These are phyloP conservation scores for Drosophila yooni DNA, from an alignment of 2,888 invertebrate genomes.

Conservation along the genomic window DNA sequence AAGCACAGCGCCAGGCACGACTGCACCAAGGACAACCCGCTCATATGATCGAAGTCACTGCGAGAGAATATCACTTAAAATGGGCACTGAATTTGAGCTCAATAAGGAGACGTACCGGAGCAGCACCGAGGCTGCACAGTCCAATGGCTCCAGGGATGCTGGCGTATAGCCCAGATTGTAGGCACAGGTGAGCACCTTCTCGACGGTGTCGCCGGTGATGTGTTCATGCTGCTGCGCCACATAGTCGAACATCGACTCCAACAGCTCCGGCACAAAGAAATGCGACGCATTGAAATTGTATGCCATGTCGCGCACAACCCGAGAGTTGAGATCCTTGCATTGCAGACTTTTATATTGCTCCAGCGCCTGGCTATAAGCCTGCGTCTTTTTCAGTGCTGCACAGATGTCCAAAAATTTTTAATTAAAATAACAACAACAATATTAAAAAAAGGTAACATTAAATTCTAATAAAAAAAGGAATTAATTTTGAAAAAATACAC, in stretches of 20 bases:
- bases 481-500: background rate
- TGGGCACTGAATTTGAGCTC: background rate
- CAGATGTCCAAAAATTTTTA: slow-evolving; percentile 34
- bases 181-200: slow-evolving; percentile 86
- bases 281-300: slow-evolving; percentile 84
- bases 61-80: slow-evolving; percentile 31
- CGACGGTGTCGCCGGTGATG: slow-evolving; percentile 86
- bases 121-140: slow-evolving; percentile 84
- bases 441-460: background rate
- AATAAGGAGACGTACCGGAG: slow-evolving; percentile 79
- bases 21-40: slow-evolving; percentile 86
- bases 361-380: slow-evolving; percentile 83
- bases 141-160: slow-evolving; percentile 83
- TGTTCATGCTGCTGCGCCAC: slow-evolving; percentile 84
- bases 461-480: no score
- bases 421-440: background rate
- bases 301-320: slow-evolving; percentile 85
- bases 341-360: slow-evolving; percentile 80
- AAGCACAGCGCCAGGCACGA: slow-evolving; percentile 86
- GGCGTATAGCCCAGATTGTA: slow-evolving; percentile 86
- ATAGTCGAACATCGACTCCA: slow-evolving; percentile 86
- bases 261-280: slow-evolving; percentile 85
- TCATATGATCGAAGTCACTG: slow-evolving; percentile 87
- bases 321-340: slow-evolving; percentile 84
- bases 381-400: slow-evolving; percentile 81